Conservation (phyloP, 1,140 invertebrate genomes). For the Nomia melanderi region DNA sequence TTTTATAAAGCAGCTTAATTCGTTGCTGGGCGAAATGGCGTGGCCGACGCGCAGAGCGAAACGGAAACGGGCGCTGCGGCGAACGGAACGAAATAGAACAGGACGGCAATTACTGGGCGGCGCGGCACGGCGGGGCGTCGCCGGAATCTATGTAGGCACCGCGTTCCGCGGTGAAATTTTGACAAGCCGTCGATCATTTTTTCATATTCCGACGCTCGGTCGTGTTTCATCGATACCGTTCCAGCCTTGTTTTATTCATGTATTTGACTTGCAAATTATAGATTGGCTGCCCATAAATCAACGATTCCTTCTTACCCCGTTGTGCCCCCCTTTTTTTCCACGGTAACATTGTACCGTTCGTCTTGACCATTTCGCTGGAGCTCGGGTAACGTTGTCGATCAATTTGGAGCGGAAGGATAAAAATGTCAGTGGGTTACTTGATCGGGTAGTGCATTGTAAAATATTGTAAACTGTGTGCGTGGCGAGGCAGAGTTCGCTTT, state of each 20-base stretch:
- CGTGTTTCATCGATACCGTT: slow-evolving; percentile 45
- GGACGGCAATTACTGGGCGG: slow-evolving; percentile 4
- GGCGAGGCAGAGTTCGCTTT: too few relatives aligned
- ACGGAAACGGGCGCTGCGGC: slow-evolving; percentile 13
- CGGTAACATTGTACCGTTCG: background rate
- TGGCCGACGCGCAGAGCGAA: slow-evolving; percentile 25
- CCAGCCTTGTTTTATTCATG: slow-evolving; percentile 51
- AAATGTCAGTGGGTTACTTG: too few relatives aligned
- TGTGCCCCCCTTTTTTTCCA: background rate
- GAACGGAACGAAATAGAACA: slow-evolving; percentile 41
- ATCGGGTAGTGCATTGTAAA: too few relatives aligned
- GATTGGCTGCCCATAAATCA: slow-evolving; percentile 49
- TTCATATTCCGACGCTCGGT: slow-evolving; percentile 44
- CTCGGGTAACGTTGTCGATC: background rate
- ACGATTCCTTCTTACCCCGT: slow-evolving; percentile 40
- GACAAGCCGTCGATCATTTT: slow-evolving; percentile 52
- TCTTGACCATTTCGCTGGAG: background rate
- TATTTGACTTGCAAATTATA: slow-evolving; percentile 52
- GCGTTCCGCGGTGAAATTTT: slow-evolving; percentile 35
- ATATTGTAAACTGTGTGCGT: too few relatives aligned
- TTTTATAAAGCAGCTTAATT: slow-evolving; percentile 75
- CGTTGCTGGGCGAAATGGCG: slow-evolving; percentile 56
- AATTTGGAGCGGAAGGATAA: too few relatives aligned
- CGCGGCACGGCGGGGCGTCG: background rate
- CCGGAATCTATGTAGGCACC: background rate